Percentiles rank a stretch among this genome's conserved stretches.
These are phyloP conservation scores for Zaprionus obscuricornis DNA, from an alignment of 2,888 invertebrate species.

Conservation along the genomic window DNA sequence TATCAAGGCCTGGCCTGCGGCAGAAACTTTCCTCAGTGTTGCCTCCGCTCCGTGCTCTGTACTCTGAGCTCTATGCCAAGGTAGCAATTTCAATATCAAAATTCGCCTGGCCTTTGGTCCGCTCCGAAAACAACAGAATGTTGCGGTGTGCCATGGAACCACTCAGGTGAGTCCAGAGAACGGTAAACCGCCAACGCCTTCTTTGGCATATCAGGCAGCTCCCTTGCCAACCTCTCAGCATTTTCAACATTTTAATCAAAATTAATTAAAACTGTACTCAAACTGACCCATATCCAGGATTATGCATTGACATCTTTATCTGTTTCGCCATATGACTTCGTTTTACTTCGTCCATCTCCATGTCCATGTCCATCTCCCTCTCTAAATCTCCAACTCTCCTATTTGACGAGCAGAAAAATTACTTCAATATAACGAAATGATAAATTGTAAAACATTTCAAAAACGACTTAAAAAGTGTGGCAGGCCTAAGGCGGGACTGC, in stretches of 20 bases:
- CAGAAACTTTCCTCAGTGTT: conserved; percentile 66
- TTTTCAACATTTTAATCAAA: conserved; percentile 69
- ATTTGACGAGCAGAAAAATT: conserved; percentile 47
- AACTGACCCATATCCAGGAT: too few species aligned
- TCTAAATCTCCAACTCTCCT: background rate
- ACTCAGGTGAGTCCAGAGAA: conserved; percentile 65
- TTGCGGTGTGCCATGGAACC: too few species aligned
- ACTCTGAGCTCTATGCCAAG: conserved; percentile 62
- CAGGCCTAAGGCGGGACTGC: conserved; percentile 45
- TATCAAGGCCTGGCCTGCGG: conserved; percentile 64
- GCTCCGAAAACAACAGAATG: conserved; percentile 39
- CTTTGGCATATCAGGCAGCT: conserved; percentile 63
- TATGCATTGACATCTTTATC: too few species aligned
- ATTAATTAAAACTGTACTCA: conserved; percentile 63
- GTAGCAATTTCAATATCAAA: conserved; percentile 78
- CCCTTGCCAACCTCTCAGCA: conserved; percentile 31
- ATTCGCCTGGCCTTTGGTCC: conserved; percentile 73
- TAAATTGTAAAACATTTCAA: conserved; percentile 63
- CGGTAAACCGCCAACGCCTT: conserved; percentile 78
- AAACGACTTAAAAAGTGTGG: conserved; percentile 72
- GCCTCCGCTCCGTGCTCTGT: too few species aligned
- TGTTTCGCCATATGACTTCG: conserved; percentile 59
- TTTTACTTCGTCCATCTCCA: conserved; percentile 22
- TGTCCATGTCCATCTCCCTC: background rate
- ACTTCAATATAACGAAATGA: conserved; percentile 46